Evolutionary conservation across 2,888 invertebrate genomes (phyloP).

Genomic region (Mesorhabditis belari): DNA sequence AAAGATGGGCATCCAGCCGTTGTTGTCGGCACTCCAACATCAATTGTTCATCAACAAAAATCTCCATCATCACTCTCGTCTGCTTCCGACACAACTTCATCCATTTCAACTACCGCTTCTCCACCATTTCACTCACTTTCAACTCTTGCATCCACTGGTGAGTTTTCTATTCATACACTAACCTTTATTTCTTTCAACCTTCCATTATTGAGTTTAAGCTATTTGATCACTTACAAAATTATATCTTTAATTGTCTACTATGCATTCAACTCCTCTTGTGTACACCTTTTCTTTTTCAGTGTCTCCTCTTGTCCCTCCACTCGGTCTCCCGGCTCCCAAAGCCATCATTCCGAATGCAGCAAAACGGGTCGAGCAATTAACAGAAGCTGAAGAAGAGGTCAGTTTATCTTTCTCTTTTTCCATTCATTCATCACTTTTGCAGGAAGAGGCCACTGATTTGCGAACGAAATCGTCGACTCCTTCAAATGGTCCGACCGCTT

Average conservation of each 20-base stretch:
- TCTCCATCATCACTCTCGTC: conserved; percentile 18
- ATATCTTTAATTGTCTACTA: too few species aligned
- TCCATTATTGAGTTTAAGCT: too few species aligned
- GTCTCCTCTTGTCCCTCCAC: background rate
- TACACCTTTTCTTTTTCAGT: background rate
- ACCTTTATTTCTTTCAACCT: too few species aligned
- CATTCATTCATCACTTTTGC: background rate
- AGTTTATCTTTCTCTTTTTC: background rate
- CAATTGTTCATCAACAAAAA: background rate
- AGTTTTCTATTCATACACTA: too few species aligned
- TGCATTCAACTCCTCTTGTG: background rate
- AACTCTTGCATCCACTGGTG: background rate
- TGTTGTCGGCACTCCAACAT: background rate
- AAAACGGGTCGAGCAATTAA: background rate
- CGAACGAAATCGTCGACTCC: background rate
- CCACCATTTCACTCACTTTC: conserved; percentile 6
- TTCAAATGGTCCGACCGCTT: background rate
- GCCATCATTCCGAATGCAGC: conserved; percentile 12
- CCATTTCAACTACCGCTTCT: conserved; percentile 17
- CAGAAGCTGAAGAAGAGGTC: background rate
- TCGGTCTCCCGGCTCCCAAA: conserved; percentile 22
- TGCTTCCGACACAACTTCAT: conserved; percentile 34
- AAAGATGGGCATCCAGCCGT: background rate
- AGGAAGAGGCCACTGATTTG: background rate
- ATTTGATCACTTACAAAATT: too few species aligned